Conservation (phyloP, 2,797 vertebrate species). For the Remorina albescens region DNA sequence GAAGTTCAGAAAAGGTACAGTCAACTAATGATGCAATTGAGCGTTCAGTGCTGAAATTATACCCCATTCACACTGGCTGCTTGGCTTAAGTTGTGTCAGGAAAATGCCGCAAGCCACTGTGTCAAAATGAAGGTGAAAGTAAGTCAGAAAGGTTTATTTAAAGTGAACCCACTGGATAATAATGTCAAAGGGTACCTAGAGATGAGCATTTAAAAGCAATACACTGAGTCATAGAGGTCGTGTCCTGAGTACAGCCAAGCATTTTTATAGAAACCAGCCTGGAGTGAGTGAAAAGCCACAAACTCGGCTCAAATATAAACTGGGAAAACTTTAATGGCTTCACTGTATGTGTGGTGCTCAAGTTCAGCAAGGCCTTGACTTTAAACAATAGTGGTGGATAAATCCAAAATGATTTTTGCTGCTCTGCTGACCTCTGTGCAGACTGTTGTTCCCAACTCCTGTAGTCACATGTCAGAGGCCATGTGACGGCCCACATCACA, state of each 20-base stretch:
- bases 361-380: conserved; percentile 24
- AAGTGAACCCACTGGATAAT: conserved; percentile 12
- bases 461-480: conserved; percentile 78
- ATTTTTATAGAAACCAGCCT: conserved; percentile 37
- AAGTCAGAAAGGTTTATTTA: conserved; percentile 21
- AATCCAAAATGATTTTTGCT: conserved; percentile 56
- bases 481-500: conserved; percentile 76
- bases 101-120: neutral
- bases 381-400: conserved; percentile 45
- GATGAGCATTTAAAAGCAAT: conserved; percentile 15
- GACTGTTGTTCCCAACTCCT: conserved; percentile 64
- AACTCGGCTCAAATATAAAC: conserved; percentile 29
- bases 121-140: neutral
- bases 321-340: conserved; percentile 24
- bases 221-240: conserved; percentile 27
- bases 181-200: conserved; percentile 6
- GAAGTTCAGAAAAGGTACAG: conserved; percentile 88
- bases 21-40: neutral
- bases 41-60: neutral
- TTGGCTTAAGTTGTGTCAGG: neutral
- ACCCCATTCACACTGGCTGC: neutral
- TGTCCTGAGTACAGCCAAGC: neutral
- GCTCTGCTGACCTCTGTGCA: conserved; percentile 60
- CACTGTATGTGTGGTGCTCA: conserved; percentile 50
- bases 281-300: conserved; percentile 11